Base-by-base conservation (phyloP, 2,113 vertebrate genomes). In the Peromyscus polionotus region DNA sequence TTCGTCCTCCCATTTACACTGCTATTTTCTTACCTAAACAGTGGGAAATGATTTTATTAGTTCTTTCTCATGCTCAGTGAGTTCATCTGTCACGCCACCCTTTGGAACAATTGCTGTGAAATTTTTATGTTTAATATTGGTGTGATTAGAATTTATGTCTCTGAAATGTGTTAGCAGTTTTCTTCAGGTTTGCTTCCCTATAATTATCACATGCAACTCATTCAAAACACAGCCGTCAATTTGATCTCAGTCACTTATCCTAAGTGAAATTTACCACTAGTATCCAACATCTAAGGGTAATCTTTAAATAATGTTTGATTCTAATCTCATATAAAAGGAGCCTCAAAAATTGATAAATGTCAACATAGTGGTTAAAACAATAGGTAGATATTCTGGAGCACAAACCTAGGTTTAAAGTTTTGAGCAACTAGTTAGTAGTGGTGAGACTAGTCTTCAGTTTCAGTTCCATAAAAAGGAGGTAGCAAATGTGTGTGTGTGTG, bases 21-120 rank as follows among this genome's bases (percentile, higher is more conserved):
- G 91, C 39, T 77, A 87, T 59, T 80, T 59, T 85, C 33, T 80
- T 91, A 42, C 14, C 67, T 54, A 1, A 33, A 16, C 1, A 68
- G 10, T 17, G 70, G 24, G 90, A 85, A 91, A 6, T 91, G 90
- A 65, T 86, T 96, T 81, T 42, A 79, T 79, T 67, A n/a, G 26
- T 73, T 88, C 84, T 73, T 93, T 86, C 2, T 80, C 42, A 77
- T 10, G 48, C 33, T 85, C 65, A 68, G 6, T 92, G 26, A 91
- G 42, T 45, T 80, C 68, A 42, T 88, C 57, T 92, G 2, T 31
- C 39, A 20, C 51, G 73, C 19, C 42, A 54, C n/a, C 76, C 91
- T 90, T 92, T 96, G 86, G 88, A 97, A 87, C 22, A 92, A 85
- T 67, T 93, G 26, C 31, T 75, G 22, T 42, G 20, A 94, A 90